Percentiles rank a stretch among this genome's conserved stretches.
These are phyloP conservation scores for Hipparchia sbordonii DNA, from an alignment of 2,888 invertebrate genomes.

Conservation along the genomic window DNA sequence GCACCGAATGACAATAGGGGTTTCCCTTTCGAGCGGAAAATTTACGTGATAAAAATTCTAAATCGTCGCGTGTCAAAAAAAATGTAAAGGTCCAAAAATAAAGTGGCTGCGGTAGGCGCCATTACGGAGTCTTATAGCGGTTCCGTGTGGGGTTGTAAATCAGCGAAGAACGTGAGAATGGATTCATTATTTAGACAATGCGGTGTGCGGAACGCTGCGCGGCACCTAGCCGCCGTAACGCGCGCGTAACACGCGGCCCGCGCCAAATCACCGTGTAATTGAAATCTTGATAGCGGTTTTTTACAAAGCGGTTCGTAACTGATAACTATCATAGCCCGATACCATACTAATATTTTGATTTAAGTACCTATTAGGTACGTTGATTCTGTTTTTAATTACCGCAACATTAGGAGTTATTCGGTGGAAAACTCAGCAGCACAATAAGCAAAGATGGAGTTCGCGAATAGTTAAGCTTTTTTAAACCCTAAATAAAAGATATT, in stretches of 20 bases:
- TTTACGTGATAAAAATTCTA: conserved; percentile 82
- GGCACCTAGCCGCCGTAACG: conserved; percentile 38
- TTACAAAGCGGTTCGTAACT: conserved; percentile 31
- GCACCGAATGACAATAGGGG: conserved; percentile 77
- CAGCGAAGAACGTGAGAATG: conserved; percentile 74
- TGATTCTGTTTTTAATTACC: background rate
- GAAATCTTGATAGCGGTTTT: conserved; percentile 37
- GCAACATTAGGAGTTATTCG: background rate
- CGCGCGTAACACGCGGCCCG: conserved; percentile 28
- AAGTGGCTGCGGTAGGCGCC: conserved; percentile 79
- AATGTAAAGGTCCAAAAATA: conserved; percentile 74
- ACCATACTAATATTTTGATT: background rate
- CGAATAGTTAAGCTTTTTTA: too few species aligned
- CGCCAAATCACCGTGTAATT: conserved; percentile 35
- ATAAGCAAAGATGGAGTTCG: too few species aligned
- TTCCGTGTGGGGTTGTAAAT: conserved; percentile 72
- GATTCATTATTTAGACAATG: conserved; percentile 74
- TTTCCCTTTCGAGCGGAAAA: conserved; percentile 82
- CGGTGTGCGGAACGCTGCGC: conserved; percentile 43
- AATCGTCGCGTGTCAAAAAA: conserved; percentile 79
- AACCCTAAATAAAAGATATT: background rate
- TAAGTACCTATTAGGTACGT: background rate
- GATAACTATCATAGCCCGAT: conserved; percentile 15
- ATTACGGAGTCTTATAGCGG: conserved; percentile 74
- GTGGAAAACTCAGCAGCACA: background rate